Evolutionary conservation across 2,888 invertebrate genomes (phyloP).

Genomic region (Chouioia cunea): DNA sequence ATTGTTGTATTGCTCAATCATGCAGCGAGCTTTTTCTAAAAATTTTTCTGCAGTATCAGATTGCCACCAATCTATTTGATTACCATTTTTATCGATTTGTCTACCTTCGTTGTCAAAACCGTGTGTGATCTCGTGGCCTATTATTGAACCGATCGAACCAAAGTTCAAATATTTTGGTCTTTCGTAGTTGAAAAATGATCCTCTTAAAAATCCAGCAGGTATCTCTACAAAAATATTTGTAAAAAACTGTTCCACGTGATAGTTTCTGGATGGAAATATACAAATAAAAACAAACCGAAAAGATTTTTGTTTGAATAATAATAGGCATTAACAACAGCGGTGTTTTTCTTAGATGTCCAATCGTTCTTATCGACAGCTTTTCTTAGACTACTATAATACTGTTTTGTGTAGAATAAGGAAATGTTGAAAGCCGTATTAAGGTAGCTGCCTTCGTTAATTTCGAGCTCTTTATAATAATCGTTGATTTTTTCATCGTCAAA

Average conservation of each 20-base stretch:
- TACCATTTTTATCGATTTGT: slow-evolving; percentile 94
- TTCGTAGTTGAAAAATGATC: background rate
- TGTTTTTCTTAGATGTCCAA: slow-evolving; percentile 62
- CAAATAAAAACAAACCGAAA: slow-evolving; percentile 8
- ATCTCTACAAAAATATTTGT: slow-evolving; percentile 46
- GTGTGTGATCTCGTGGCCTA: slow-evolving; percentile 93
- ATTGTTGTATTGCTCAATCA: slow-evolving; percentile 93
- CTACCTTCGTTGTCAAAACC: slow-evolving; percentile 90
- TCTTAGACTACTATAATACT: slow-evolving; percentile 66
- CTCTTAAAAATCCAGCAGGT: slow-evolving; percentile 6
- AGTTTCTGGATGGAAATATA: too few species aligned
- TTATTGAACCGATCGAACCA: slow-evolving; percentile 91
- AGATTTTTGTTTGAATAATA: slow-evolving; percentile 30
- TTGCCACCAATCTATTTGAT: slow-evolving; percentile 94
- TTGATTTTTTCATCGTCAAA: slow-evolving; percentile 82
- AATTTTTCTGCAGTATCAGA: slow-evolving; percentile 85
- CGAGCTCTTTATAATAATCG: slow-evolving; percentile 75
- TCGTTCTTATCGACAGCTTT: slow-evolving; percentile 68
- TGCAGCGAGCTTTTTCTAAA: slow-evolving; percentile 87
- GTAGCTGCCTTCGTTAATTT: slow-evolving; percentile 63
- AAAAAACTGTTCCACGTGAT: too few species aligned
- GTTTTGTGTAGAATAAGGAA: slow-evolving; percentile 67
- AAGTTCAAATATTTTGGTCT: slow-evolving; percentile 73
- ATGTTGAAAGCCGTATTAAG: slow-evolving; percentile 67
- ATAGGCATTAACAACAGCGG: slow-evolving; percentile 70